phyloP scores from a whole-genome alignment of 1,140 invertebrate genomes.

The Dryas iulia region DNA sequence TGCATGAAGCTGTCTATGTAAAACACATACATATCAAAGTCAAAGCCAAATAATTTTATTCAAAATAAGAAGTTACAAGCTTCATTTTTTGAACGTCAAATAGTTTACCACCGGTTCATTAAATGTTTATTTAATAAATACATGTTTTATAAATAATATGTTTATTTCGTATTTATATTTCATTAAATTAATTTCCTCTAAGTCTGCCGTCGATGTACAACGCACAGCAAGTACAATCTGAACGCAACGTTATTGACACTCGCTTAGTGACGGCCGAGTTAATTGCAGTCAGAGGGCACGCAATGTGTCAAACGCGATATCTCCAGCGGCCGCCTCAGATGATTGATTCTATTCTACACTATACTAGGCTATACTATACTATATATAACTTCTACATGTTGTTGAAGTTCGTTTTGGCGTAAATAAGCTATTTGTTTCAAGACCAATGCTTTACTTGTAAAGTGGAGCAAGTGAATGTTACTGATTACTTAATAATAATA shows the following conservation, averaged over 20 bases:
- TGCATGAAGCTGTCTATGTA: too few species aligned
- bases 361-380: neutral
- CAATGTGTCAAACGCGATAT: slow-evolving; percentile 3
- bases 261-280: neutral
- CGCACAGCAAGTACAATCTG: neutral
- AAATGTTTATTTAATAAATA: too few species aligned
- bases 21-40: too few species aligned
- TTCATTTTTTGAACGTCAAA: too few species aligned
- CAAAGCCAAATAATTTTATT: too few species aligned
- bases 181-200: too few species aligned
- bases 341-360: neutral
- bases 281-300: slow-evolving; percentile 16
- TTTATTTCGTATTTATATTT: too few species aligned
- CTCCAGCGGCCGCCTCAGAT: neutral
- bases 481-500: too few species aligned
- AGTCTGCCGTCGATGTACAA: neutral
- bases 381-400: neutral
- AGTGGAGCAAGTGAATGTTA: neutral
- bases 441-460: neutral
- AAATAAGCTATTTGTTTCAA: neutral
- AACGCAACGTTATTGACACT: neutral
- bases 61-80: too few species aligned
- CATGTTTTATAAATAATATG: too few species aligned
- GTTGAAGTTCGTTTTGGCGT: neutral
- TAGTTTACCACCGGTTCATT: too few species aligned